Conservation (phyloP, 35 echinoderm and acorn worm genomes). For the Ophiothrix spiculata region DNA sequence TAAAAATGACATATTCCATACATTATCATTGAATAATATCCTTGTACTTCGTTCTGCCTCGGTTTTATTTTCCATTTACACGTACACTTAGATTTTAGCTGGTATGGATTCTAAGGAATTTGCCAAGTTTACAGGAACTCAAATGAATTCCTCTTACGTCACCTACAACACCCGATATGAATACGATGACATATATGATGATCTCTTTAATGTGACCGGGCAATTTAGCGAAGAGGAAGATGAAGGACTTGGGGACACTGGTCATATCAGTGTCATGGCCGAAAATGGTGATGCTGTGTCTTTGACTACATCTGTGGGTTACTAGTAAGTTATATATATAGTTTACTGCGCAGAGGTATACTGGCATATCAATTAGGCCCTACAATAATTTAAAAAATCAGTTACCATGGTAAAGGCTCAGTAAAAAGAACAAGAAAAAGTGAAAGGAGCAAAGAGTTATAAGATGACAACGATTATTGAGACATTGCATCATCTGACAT, state of each 20-base stretch:
- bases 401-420: not conserved
- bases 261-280: constrained; percentile 59
- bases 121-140: not conserved
- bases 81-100: constrained; percentile 25
- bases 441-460: too few relatives aligned
- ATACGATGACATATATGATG: constrained; percentile 27
- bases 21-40: too few relatives aligned
- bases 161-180: constrained; percentile 5
- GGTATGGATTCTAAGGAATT: constrained; percentile 33
- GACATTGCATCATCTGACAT: too few relatives aligned
- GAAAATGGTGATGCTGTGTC: constrained; percentile 74
- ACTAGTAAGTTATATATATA: constrained; percentile 47
- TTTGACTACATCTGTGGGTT: constrained; percentile 54
- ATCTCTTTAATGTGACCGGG: not conserved
- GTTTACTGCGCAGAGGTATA: too few relatives aligned
- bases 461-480: too few relatives aligned
- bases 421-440: not conserved
- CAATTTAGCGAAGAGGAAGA: not conserved
- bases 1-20: too few relatives aligned
- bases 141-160: constrained; percentile 30
- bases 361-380: not conserved
- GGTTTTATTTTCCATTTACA: too few relatives aligned
- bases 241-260: constrained; percentile 37
- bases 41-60: too few relatives aligned
- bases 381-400: not conserved